Evolutionary conservation across 2,888 invertebrate genomes (phyloP), one percentile per base, ranked within the genome.

Genomic region (Allophyes oxyacanthae): DNA sequence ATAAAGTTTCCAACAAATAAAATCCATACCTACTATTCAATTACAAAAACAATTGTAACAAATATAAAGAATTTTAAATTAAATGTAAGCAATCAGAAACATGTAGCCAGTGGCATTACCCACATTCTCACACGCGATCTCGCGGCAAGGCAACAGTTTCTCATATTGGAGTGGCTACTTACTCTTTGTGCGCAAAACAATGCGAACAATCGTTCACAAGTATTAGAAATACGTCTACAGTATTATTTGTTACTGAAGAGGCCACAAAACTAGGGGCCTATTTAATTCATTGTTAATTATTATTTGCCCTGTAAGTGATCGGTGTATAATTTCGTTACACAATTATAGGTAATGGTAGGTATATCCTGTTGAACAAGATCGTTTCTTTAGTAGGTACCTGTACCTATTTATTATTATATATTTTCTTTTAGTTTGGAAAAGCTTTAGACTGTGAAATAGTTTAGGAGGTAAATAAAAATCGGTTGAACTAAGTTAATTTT

Each of bases 81-180:
- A 36, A 50, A 64, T 15, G 1, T 10, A 44, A 44, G 7, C 13
- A 61, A 41, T 41, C 33, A 5, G 11, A 14, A 44, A 50, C 40
- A 56, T 49, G 45, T 55, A 56, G 32, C 37, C 14, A 51, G 37
- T 62, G 48, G 42, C 60, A 4, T 28, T 67, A 75, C 88, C 88
- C 89, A 90, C 85, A 91, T 92, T 91, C 92, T 86, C 92, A 91
- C 87, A 89, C 82, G 70, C 74, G 74, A 79, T 78, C 75, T 78
- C 64, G 59, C 55, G 43, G 50, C 71, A 69, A 65, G 85, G 87
- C 83, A 83, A 89, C 87, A 85, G 81, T 92, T 92, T 93, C 93
- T 92, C 92, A 91, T 88, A 87, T 82, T 75, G 72, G 65, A 87
- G 87, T 83, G 84, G 81, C 80, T 81, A 82, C 84, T 89, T 77